A percentile compares a stretch with the other conserved stretches of the same genome.
Conservation (phyloP, 1,140 invertebrate species). For the Brachionus plicatilis region DNA sequence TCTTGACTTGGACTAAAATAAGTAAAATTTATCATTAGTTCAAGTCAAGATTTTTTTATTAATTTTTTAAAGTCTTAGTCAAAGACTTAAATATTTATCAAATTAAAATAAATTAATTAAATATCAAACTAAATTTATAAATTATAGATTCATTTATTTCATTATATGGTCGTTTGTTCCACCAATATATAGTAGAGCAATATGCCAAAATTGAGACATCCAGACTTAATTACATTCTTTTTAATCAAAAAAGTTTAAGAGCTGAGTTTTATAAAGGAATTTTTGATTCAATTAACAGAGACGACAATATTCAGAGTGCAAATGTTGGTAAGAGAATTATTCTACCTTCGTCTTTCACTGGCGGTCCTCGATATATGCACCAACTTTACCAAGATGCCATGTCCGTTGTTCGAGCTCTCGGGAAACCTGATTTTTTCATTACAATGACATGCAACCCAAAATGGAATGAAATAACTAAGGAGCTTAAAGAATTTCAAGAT, state of each 20-base stretch:
- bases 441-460: constrained; percentile 48
- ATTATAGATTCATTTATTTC: neutral
- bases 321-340: neutral
- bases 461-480: constrained; percentile 50
- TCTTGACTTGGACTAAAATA: neutral
- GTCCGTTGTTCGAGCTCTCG: constrained; percentile 41
- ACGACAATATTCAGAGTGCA: neutral
- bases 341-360: constrained; percentile 15
- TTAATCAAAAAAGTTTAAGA: constrained; percentile 31
- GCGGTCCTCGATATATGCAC: constrained; percentile 8
- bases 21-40: neutral
- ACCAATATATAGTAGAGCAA: constrained; percentile 1
- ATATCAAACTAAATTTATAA: neutral
- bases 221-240: constrained; percentile 43
- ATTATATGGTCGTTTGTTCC: neutral
- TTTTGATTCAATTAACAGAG: neutral
- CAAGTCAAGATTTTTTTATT: neutral
- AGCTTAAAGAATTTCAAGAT: constrained; percentile 46
- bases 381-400: constrained; percentile 42
- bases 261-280: constrained; percentile 7
- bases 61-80: neutral
- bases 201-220: constrained; percentile 48
- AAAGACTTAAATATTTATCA: too few species aligned
- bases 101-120: too few species aligned
- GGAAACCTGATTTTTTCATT: constrained; percentile 44